Conservation (phyloP, 1,140 invertebrate genomes). For the Ladona fulva region DNA sequence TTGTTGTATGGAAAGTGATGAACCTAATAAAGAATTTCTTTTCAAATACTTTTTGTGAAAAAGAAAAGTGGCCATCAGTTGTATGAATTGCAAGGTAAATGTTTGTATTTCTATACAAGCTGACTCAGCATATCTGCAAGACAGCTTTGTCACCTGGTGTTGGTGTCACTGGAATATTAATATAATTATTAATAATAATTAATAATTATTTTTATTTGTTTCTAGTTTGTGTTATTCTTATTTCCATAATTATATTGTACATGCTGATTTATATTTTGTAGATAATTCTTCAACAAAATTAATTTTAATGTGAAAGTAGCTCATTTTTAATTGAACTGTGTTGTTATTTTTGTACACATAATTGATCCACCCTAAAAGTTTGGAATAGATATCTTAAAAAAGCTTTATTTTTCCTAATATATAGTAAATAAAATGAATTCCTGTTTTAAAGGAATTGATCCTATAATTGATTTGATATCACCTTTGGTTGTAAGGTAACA, state of each 20-base stretch:
- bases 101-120: neutral
- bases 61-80: neutral
- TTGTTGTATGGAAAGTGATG: neutral
- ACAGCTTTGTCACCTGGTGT: neutral
- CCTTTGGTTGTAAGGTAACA: neutral
- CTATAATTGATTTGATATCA: neutral
- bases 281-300: neutral
- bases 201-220: slow-evolving; percentile 1
- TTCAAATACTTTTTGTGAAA: neutral
- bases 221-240: neutral
- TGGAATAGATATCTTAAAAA: neutral
- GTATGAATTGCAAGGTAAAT: neutral
- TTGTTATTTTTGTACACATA: neutral
- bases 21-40: neutral
- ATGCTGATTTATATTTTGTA: neutral
- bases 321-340: neutral
- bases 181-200: neutral
- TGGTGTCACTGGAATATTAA: neutral
- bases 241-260: neutral
- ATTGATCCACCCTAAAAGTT: slow-evolving; percentile 1
- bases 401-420: neutral
- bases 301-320: neutral
- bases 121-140: neutral
- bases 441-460: neutral
- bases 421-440: neutral